Base-by-base conservation (phyloP, 2,113 vertebrate species). In the Clupea harengus region DNA sequence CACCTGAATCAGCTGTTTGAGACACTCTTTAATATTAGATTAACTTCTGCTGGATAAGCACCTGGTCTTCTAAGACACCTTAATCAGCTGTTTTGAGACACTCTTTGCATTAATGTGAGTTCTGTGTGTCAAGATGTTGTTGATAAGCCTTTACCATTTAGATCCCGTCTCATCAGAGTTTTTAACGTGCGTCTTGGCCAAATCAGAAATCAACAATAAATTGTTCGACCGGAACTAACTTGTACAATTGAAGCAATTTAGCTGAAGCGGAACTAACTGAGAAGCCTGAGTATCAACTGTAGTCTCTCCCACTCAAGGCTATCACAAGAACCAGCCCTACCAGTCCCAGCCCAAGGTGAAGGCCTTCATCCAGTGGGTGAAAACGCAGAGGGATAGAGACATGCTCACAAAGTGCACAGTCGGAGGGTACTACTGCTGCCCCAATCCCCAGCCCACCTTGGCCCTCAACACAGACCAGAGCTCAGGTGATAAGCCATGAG, bases 371-470 rank as follows among this genome's bases (percentile, higher is more conserved):
- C 93, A 94, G 45, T 98, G 97, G 97, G 95, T 91, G 20, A 97
- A 96, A 91, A 95, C 92, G 1, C 95, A 96, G 85, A 94, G 87
- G 0, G 95, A 97, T 91, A 92, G 90, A 7, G 85, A 90, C 0
- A 88, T 96, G 78, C 86, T 95, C 81, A 94, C 93, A 89, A 97
- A 93, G 93, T 93, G 94, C 2, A 83, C 93, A 72, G 93, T 99
- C 0, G 97, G 96, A 49, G 97, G 97, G 81, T 94, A 97, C 91
- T 97, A 97, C 18, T 94, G 93, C 83, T 97, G 95, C 88, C 97
- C 97, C 84, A 94, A 89, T 60, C 92, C 95, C 32, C 95, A 96
- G 46, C 89, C 90, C 9, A 93, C 88, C 67, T 97, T 96, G 87
- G 81, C 85, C 44, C 45, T 45, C 88, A 85, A 46, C 85, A 80